Base-by-base conservation (phyloP, 2,888 invertebrate genomes). In the Ectobius pallidus region DNA sequence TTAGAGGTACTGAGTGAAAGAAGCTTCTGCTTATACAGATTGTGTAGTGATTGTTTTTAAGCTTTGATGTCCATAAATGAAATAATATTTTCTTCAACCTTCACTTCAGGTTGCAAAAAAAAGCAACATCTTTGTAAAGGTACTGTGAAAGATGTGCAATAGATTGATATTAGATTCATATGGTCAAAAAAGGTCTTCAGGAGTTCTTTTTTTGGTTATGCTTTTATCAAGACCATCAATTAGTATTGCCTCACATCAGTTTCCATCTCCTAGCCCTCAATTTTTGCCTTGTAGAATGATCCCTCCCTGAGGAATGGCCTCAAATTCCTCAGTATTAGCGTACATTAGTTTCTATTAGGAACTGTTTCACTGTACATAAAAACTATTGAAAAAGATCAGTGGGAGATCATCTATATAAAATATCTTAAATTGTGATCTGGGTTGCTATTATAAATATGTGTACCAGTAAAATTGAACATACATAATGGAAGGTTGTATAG, bases 291-390 rank as follows among this genome's bases (percentile, higher is more conserved):
- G 55, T 55, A 55, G 55, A 55, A 25, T 18, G 20, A 25, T 25
- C 55, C 55, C 22, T 25, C 25, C 55, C 55, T 55, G 55, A 55
- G 55, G 55, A 55, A 30, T 34, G 14, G 20, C 52, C 52, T 22
- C 3, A 52, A 22, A 7, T 52, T 30, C 58, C 58, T 58, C 30
- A 58, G 58, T 30, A 30, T 58, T 58, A 58, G 58, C 27, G 30
- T n/a, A 30, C 58, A 30, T 30, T 58, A 58, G 58, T 58, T 58
- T 58, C 58, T 58, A n/a, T 58, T 58, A 32, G 58, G 58, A 58
- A 58, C 32, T 58, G 30, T 58, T 14, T 58, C 27, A 55, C 27
- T 58, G 58, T 58, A 58, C 32, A 58, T 14, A 55, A n/a, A 30
- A n/a, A 16, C 9, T 30, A n/a, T n/a, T n/a, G n/a, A n/a, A n/a